Percentiles rank a stretch among this genome's conserved stretches.
Conservation (phyloP, 2,797 vertebrate genomes). For the Helicolenus hilgendorfi region DNA sequence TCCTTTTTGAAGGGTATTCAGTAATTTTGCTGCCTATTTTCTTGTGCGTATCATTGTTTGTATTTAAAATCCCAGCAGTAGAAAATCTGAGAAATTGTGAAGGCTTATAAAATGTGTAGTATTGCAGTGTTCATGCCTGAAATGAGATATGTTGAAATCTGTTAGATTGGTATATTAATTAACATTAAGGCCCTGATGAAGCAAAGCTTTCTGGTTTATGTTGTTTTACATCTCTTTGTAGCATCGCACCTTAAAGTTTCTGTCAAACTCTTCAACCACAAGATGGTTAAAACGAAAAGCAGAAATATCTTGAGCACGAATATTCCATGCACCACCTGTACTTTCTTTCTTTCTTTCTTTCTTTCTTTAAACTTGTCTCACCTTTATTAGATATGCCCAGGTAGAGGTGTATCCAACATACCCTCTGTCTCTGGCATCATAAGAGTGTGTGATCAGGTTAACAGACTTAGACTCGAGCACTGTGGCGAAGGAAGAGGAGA, state of each 20-base stretch:
- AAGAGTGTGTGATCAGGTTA: conserved; percentile 39
- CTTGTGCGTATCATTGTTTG: no score
- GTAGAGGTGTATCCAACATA: neutral
- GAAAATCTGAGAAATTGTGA: no score
- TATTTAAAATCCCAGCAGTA: no score
- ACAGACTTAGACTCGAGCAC: conserved; percentile 40
- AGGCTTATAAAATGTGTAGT: no score
- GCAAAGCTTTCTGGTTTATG: neutral
- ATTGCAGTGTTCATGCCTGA: neutral
- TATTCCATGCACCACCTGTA: neutral
- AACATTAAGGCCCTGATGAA: neutral
- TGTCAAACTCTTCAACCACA: neutral
- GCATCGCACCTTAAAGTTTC: neutral
- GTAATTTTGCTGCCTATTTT: no score
- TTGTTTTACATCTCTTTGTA: neutral
- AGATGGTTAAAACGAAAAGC: neutral
- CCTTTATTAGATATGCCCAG: conserved; percentile 21
- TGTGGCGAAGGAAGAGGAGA: conserved; percentile 27
- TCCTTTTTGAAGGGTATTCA: no score
- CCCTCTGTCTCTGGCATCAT: conserved; percentile 15
- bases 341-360: conserved; percentile 9
- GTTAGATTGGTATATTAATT: neutral
- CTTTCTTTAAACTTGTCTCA: conserved; percentile 1
- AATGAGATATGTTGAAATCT: conserved; percentile 8
- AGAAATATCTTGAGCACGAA: neutral